phyloP scores from a whole-genome alignment of 2,797 vertebrate species.

The Enteromius anoplus region DNA sequence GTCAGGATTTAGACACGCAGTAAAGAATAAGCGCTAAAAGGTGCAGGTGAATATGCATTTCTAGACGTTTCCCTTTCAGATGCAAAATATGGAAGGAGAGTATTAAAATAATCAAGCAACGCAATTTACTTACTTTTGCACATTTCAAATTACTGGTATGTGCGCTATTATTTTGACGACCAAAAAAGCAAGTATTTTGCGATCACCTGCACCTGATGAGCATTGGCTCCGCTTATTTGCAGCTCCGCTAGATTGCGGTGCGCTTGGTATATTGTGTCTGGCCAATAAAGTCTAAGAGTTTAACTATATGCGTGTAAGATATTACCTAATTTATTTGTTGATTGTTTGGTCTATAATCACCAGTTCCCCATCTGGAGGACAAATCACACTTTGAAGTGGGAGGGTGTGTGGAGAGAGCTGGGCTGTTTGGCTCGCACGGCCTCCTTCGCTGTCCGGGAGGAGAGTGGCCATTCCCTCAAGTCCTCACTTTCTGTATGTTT shows the following conservation, averaged over 20 bases:
- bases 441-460: slow-evolving; percentile 91
- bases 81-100: not conserved
- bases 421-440: slow-evolving; percentile 91
- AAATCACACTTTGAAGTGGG: slow-evolving; percentile 92
- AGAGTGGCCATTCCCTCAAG: slow-evolving; percentile 96
- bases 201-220: not conserved
- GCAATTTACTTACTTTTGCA: not conserved
- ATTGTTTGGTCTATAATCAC: slow-evolving; percentile 30
- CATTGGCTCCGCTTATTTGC: not conserved
- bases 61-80: not conserved
- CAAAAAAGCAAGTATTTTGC: too few species aligned
- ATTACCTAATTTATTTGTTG: not conserved
- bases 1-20: too few species aligned
- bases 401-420: slow-evolving; percentile 94
- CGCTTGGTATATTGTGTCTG: not conserved
- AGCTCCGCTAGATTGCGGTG: not conserved
- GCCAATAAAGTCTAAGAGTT: not conserved
- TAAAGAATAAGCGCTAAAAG: not conserved
- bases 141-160: not conserved
- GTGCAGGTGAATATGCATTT: not conserved
- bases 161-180: not conserved
- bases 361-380: slow-evolving; percentile 97
- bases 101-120: not conserved
- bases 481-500: slow-evolving; percentile 89
- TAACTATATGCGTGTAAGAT: not conserved